A percentile compares a stretch with the other conserved stretches of the same genome.
phyloP scores from a whole-genome alignment of 2,888 invertebrate species.

The Griposia aprilina region DNA sequence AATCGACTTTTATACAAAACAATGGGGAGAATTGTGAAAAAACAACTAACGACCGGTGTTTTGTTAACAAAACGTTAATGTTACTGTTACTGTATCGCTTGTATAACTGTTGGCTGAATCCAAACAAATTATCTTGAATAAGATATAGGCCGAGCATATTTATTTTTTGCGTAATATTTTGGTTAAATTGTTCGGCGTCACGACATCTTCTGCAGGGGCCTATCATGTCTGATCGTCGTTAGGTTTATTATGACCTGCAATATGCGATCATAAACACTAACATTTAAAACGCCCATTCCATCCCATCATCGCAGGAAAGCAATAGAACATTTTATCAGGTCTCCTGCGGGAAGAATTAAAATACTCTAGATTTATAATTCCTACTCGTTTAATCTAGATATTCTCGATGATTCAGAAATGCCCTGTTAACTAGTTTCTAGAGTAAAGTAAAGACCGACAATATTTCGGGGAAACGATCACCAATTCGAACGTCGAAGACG shows the following conservation, averaged over 20 bases:
- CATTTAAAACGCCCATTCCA: neutral
- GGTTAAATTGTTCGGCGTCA: slow-evolving; percentile 6
- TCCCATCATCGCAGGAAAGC: neutral
- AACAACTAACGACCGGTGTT: slow-evolving; percentile 75
- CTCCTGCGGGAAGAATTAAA: neutral
- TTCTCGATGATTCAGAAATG: neutral
- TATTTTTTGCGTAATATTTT: slow-evolving; percentile 11
- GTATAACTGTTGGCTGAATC: slow-evolving; percentile 72
- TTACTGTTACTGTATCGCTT: slow-evolving; percentile 78
- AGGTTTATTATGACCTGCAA: neutral
- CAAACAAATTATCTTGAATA: slow-evolving; percentile 51
- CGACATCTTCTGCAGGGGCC: neutral
- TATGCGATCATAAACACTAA: too few species aligned
- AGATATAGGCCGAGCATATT: slow-evolving; percentile 18
- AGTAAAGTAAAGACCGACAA: neutral
- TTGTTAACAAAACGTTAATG: slow-evolving; percentile 79
- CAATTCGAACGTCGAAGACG: slow-evolving; percentile 12
- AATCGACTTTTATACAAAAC: slow-evolving; percentile 78
- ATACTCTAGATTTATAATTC: neutral
- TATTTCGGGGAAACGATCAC: slow-evolving; percentile 19
- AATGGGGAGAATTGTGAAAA: slow-evolving; percentile 83
- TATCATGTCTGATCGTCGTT: neutral
- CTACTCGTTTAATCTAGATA: neutral
- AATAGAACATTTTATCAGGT: neutral
- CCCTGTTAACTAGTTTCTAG: neutral